A percentile compares a stretch with the other conserved stretches of the same genome.
phyloP scores from a whole-genome alignment of 2,113 vertebrate species.

The Grallaria varia region DNA sequence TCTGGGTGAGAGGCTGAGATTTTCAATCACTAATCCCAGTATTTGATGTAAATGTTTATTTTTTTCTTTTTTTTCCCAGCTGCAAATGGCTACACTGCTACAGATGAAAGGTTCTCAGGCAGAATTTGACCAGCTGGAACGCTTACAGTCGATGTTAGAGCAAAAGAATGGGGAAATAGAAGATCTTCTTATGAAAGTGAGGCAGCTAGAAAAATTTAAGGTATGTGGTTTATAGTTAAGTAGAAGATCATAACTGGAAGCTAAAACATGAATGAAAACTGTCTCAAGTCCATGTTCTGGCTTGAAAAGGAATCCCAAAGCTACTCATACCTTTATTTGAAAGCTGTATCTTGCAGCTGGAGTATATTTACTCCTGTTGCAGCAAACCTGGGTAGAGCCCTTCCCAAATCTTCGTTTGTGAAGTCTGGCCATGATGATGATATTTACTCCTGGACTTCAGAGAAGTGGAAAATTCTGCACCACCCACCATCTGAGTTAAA shows the following conservation, averaged over 20 bases:
- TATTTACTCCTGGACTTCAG: background rate
- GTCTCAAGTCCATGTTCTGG: fast-evolving
- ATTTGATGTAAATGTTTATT: background rate
- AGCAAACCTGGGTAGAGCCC: too few species aligned
- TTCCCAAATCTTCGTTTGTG: too few species aligned
- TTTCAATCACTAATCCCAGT: background rate
- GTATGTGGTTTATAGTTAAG: conserved; percentile 54
- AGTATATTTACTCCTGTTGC: background rate
- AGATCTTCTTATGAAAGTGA: conserved; percentile 84
- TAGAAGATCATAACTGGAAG: background rate
- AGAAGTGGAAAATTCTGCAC: background rate
- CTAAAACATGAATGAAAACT: background rate
- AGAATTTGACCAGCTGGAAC: conserved; percentile 89
- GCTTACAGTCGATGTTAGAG: conserved; percentile 87
- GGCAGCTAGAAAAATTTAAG: conserved; percentile 86
- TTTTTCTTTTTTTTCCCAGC: conserved; percentile 57
- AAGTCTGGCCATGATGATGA: too few species aligned
- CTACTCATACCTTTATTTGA: background rate
- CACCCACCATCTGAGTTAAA: background rate
- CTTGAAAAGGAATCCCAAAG: background rate
- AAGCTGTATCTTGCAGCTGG: background rate
- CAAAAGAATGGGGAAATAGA: conserved; percentile 93
- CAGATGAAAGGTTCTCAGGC: conserved; percentile 88
- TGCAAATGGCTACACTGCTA: conserved; percentile 90
- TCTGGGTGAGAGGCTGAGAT: background rate